Evolutionary conservation across 2,797 vertebrate species (phyloP).

Genomic region (Alcedo atthis): DNA sequence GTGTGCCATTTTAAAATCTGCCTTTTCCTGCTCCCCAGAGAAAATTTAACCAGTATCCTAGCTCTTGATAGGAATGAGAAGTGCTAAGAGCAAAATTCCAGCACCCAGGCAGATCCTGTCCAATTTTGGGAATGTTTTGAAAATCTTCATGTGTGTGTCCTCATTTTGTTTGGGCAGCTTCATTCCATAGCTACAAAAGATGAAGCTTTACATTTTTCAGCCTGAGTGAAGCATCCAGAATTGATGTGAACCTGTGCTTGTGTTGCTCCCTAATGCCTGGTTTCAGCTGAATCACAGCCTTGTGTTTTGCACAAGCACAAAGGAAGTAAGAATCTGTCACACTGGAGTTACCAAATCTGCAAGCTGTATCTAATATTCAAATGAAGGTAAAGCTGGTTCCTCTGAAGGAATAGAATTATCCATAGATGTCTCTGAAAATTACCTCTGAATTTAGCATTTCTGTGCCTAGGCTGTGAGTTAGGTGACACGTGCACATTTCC

Average conservation of each 20-base stretch:
- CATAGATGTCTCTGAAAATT: neutral
- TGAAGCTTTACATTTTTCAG: neutral
- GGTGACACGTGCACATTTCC: neutral
- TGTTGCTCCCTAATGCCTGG: neutral
- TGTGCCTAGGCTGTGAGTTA: neutral
- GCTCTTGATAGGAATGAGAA: neutral
- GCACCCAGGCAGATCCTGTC: neutral
- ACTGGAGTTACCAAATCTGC: neutral
- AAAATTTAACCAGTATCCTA: neutral
- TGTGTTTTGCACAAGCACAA: neutral
- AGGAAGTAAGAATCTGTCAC: neutral
- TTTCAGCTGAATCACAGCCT: neutral
- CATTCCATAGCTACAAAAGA: neutral
- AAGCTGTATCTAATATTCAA: neutral
- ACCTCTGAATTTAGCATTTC: neutral
- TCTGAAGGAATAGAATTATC: neutral
- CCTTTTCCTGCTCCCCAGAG: neutral
- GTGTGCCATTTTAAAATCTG: neutral
- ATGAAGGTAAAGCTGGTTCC: neutral
- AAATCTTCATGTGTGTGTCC: neutral
- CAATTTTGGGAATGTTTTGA: slow-evolving; percentile 26
- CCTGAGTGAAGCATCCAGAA: neutral
- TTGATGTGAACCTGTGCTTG: neutral
- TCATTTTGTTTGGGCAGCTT: neutral
- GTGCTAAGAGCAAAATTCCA: neutral